A percentile compares a stretch with the other conserved stretches of the same genome.
Conservation (phyloP, 2,113 vertebrate species). For the Cavia porcellus region DNA sequence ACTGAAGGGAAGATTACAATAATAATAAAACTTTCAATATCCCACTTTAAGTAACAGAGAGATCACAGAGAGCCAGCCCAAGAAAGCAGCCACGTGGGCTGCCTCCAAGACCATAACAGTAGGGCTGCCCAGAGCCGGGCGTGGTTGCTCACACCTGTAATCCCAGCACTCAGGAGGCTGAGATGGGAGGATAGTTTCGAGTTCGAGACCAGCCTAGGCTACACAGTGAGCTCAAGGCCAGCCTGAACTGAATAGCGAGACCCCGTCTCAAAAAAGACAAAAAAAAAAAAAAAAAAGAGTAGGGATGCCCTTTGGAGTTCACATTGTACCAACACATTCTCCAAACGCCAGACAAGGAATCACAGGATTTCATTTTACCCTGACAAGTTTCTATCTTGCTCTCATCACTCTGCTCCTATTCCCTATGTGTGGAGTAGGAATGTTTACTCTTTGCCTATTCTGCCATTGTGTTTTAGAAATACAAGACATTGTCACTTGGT, state of each 20-base stretch:
- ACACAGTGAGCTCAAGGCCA: too few relatives aligned
- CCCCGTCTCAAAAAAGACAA: too few relatives aligned
- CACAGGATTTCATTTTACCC: background rate
- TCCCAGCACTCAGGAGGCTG: too few relatives aligned
- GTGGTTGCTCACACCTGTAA: too few relatives aligned
- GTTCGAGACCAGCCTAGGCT: too few relatives aligned
- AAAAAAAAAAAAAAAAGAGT: background rate
- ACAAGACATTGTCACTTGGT: background rate
- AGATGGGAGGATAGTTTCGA: too few relatives aligned
- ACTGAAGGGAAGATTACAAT: too few relatives aligned
- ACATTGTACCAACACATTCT: background rate
- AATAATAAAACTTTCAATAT: too few relatives aligned
- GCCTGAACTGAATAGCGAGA: too few relatives aligned
- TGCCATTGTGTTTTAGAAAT: background rate
- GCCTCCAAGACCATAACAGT: background rate
- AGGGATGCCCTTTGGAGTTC: background rate
- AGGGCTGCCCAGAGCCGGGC: background rate
- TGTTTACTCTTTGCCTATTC: background rate
- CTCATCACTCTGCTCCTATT: background rate
- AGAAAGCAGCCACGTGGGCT: too few relatives aligned
- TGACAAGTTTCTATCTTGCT: background rate
- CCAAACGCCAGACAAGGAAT: background rate
- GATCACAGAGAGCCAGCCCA: too few relatives aligned
- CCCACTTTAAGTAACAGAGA: too few relatives aligned
- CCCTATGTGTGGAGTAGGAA: background rate